These are phyloP conservation scores for Oreortyx pictus DNA, from an alignment of 2,797 vertebrate species.

Conservation along the genomic window DNA sequence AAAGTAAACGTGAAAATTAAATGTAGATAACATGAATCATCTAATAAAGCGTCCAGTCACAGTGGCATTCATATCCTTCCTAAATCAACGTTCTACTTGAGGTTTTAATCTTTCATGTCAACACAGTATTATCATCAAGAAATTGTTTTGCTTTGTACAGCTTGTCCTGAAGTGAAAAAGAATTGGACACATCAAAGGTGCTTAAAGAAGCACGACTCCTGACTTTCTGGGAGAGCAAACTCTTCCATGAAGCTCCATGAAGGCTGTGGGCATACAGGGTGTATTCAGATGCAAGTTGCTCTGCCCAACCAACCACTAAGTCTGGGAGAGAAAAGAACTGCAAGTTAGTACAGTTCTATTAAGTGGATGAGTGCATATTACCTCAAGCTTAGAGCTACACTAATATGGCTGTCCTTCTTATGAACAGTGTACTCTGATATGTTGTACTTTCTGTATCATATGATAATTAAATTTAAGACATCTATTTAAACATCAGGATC, in stretches of 20 bases:
- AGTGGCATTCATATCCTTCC: background rate
- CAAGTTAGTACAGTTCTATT: background rate
- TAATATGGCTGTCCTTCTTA: background rate
- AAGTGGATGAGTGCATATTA: background rate
- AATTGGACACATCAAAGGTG: background rate
- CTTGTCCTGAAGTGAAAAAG: background rate
- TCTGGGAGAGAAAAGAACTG: background rate
- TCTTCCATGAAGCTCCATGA: background rate
- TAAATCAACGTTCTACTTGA: background rate
- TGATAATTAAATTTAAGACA: background rate
- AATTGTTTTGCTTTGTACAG: background rate
- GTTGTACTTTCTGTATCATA: background rate
- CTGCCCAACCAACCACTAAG: background rate
- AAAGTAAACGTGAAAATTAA: background rate
- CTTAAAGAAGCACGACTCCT: background rate
- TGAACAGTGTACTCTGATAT: background rate
- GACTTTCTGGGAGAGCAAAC: background rate
- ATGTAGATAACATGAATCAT: background rate
- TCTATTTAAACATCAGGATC: background rate
- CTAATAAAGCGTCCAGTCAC: background rate
- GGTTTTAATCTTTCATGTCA: background rate
- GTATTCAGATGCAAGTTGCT: background rate
- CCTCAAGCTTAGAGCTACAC: background rate
- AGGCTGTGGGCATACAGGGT: background rate
- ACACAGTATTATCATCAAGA: background rate